phyloP scores from a whole-genome alignment of 2,113 vertebrate species.

The Talpa occidentalis region DNA sequence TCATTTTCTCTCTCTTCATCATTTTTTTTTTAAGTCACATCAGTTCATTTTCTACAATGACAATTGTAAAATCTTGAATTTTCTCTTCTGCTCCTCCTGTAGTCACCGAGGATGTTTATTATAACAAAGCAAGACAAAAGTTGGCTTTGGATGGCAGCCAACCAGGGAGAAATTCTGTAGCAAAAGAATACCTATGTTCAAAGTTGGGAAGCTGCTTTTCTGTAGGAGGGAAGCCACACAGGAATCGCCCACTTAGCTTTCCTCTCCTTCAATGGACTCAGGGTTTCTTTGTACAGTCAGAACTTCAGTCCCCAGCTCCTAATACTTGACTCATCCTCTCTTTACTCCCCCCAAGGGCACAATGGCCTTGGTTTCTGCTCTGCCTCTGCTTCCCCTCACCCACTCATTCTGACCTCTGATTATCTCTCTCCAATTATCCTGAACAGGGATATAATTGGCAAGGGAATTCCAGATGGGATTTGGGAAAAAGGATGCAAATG shows the following conservation, averaged over 20 bases:
- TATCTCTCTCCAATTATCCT: background rate
- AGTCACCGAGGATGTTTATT: background rate
- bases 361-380: background rate
- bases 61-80: background rate
- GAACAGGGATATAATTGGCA: background rate
- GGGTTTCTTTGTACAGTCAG: background rate
- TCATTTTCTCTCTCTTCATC: background rate
- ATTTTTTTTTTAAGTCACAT: background rate
- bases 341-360: background rate
- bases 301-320: background rate
- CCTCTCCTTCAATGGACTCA: background rate
- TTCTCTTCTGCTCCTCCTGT: background rate
- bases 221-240: background rate
- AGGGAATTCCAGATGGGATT: background rate
- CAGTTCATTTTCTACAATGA: background rate
- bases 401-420: background rate
- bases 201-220: background rate
- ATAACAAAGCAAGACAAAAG: background rate
- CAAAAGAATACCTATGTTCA: background rate
- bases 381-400: background rate
- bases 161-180: background rate
- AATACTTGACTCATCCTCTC: background rate
- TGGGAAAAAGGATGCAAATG: background rate
- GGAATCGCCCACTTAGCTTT: background rate
- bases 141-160: slow-evolving; percentile 5